phyloP scores from a whole-genome alignment of 2,797 vertebrate genomes.

The Tapera naevia region DNA sequence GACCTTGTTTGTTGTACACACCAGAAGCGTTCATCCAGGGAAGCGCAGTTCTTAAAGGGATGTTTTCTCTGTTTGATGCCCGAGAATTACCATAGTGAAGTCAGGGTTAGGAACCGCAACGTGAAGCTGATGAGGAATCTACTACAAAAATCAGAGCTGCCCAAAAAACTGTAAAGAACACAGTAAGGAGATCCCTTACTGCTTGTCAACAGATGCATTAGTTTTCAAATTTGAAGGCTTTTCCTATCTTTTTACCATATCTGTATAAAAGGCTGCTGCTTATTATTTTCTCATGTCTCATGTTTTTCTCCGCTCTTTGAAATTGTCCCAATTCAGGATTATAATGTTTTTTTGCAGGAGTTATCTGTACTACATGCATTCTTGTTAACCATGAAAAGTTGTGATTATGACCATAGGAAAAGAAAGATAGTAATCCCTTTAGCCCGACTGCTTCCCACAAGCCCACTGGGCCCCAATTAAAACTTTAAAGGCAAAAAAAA shows the following conservation, averaged over 20 bases:
- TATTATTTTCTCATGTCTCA: not conserved
- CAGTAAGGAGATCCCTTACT: not conserved
- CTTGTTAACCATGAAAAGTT: not conserved
- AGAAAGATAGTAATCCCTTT: not conserved
- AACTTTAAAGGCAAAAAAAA: not conserved
- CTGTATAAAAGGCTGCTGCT: not conserved
- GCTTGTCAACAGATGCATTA: not conserved
- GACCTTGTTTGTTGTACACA: not conserved
- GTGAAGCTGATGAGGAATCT: not conserved
- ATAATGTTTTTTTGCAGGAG: not conserved
- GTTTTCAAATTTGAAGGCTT: not conserved
- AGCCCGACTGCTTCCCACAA: not conserved
- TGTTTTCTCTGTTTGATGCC: not conserved
- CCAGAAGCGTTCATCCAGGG: not conserved
- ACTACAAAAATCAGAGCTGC: not conserved
- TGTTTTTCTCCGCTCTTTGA: not conserved
- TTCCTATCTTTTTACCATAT: not conserved
- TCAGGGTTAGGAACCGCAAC: rapidly evolving
- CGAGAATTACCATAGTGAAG: not conserved
- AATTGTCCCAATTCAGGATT: not conserved
- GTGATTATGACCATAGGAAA: not conserved
- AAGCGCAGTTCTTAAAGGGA: not conserved
- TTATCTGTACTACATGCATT: not conserved
- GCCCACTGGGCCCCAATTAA: not conserved
- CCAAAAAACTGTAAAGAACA: not conserved